Evolutionary conservation across 35 echinoderm and acorn worm species (phyloP).

Genomic region (Heliocidaris erythrogramma): DNA sequence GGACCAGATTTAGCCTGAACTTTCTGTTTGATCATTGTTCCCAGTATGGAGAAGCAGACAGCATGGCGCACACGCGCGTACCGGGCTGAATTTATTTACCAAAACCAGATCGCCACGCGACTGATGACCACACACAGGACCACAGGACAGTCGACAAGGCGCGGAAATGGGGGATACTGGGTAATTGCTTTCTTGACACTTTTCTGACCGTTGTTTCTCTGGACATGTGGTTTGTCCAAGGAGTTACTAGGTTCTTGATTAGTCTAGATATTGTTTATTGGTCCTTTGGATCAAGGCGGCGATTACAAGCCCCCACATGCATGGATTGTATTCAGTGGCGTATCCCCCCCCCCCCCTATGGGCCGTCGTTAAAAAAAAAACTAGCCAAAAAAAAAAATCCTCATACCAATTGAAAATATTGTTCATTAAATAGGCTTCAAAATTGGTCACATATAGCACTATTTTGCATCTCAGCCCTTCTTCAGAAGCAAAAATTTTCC

Average conservation of each 20-base stretch:
- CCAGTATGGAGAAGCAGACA: background rate
- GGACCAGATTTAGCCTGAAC: background rate
- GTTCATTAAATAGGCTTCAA: no score
- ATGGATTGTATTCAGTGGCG: no score
- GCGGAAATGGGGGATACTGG: background rate
- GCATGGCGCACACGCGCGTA: background rate
- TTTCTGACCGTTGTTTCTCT: background rate
- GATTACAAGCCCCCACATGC: background rate
- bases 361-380: no score
- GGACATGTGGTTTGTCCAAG: background rate
- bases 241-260: background rate
- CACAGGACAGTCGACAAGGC: no score
- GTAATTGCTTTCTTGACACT: background rate
- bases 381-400: no score
- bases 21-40: background rate
- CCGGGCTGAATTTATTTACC: background rate
- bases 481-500: no score
- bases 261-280: background rate
- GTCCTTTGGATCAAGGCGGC: background rate
- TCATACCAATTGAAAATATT: no score
- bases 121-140: background rate
- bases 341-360: no score
- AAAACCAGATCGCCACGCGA: background rate
- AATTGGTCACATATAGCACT: no score
- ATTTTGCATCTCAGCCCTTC: no score